Percentiles rank a stretch among this genome's conserved stretches.
These are phyloP conservation scores for Bryconaethiops microstoma DNA, from an alignment of 2,797 vertebrate species.

Conservation along the genomic window DNA sequence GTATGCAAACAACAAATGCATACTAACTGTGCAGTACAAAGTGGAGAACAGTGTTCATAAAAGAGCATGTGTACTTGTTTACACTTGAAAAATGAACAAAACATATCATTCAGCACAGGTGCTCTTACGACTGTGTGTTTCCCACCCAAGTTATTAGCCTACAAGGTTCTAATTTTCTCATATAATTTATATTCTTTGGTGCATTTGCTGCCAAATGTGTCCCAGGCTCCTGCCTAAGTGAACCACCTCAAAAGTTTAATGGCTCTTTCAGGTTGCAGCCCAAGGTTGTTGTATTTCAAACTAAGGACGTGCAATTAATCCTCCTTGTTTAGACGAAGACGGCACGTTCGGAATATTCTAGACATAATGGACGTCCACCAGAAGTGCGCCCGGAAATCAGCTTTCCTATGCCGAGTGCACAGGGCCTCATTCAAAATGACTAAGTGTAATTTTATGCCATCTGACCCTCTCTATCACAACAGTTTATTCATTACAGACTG, in stretches of 20 bases:
- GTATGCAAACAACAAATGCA: too few species aligned
- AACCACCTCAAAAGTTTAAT: constrained; percentile 37
- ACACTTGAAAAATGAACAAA: too few species aligned
- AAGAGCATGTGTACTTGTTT: too few species aligned
- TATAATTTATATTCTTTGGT: constrained; percentile 30
- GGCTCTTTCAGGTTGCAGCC: constrained; percentile 30
- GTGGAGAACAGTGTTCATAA: too few species aligned
- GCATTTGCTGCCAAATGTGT: constrained; percentile 11
- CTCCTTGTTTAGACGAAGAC: not conserved
- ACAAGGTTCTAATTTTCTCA: not conserved
- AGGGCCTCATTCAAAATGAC: constrained; percentile 25
- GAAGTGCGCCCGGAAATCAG: constrained; percentile 1
- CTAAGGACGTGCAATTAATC: constrained; percentile 23
- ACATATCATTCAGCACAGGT: too few species aligned
- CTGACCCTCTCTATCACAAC: constrained; percentile 48
- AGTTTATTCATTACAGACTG: constrained; percentile 52
- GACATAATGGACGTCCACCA: not conserved
- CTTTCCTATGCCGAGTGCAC: constrained; percentile 8
- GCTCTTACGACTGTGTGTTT: too few species aligned
- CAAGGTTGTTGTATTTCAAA: constrained; percentile 48
- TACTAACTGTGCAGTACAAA: too few species aligned
- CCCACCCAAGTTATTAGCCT: not conserved
- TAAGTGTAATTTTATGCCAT: constrained; percentile 34
- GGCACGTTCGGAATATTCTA: not conserved
- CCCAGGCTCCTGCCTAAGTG: constrained; percentile 33